A percentile compares a stretch with the other conserved stretches of the same genome.
phyloP scores from a whole-genome alignment of 1,140 invertebrate genomes.

The Drosophila arizonae region DNA sequence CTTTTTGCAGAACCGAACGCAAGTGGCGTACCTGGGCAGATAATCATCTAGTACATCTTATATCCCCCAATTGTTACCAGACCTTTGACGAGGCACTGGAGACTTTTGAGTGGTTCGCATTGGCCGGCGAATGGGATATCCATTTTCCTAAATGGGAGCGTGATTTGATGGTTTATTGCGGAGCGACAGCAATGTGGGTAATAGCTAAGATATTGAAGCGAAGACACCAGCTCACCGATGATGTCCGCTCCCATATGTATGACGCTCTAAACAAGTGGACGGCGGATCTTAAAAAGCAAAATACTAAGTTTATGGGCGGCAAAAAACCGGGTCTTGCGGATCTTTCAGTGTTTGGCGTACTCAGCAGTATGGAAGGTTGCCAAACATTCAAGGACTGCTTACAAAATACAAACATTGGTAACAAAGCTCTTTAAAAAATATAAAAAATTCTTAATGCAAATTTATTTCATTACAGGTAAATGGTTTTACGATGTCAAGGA shows the following conservation, averaged over 20 bases:
- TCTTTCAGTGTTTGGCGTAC: constrained; percentile 95
- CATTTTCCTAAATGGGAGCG: constrained; percentile 94
- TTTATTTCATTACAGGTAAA: constrained; percentile 48
- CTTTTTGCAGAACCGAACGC: constrained; percentile 90
- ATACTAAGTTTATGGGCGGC: constrained; percentile 92
- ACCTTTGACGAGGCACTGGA: constrained; percentile 92
- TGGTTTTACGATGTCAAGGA: constrained; percentile 85
- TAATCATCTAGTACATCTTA: constrained; percentile 92
- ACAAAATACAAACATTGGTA: constrained; percentile 88
- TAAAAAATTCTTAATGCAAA: neutral
- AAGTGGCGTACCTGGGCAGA: constrained; percentile 98
- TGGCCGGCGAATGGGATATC: constrained; percentile 95
- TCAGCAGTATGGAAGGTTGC: constrained; percentile 98
- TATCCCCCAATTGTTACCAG: constrained; percentile 99
- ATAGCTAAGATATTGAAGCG: constrained; percentile 95
- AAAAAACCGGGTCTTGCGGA: constrained; percentile 95
- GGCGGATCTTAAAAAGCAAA: constrained; percentile 87
- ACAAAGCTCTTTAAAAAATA: neutral
- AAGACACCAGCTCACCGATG: constrained; percentile 92
- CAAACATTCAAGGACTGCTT: constrained; percentile 93
- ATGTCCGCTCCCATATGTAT: constrained; percentile 95
- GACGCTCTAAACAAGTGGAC: constrained; percentile 94
- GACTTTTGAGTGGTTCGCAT: constrained; percentile 95
- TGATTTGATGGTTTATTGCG: constrained; percentile 95
- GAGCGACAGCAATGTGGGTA: constrained; percentile 96